phyloP scores from a whole-genome alignment of 1,140 invertebrate genomes.

The Drosophila ficusphila region DNA sequence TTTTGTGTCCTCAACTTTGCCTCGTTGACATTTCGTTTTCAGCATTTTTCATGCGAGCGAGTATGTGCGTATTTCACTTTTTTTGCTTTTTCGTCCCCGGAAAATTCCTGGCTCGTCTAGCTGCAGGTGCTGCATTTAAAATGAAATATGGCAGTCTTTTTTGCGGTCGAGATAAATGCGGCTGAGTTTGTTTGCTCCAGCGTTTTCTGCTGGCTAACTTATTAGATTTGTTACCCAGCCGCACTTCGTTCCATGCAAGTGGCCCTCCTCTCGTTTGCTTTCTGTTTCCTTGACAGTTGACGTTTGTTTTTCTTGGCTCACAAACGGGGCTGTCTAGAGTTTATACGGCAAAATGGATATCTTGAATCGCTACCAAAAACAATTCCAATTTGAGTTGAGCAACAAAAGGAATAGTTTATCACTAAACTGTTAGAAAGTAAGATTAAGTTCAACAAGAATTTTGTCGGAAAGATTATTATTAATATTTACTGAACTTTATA shows the following conservation, averaged over 20 bases:
- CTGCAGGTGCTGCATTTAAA: conserved; percentile 79
- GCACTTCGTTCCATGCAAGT: neutral
- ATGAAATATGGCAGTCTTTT: conserved; percentile 80
- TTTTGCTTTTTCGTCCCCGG: conserved; percentile 3
- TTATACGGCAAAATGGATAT: neutral
- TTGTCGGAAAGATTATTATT: too few species aligned
- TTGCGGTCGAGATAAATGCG: conserved; percentile 73
- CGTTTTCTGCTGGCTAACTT: conserved; percentile 55
- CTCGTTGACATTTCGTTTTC: conserved; percentile 76
- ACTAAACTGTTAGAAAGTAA: too few species aligned
- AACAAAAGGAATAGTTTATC: neutral
- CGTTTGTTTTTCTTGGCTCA: conserved; percentile 1
- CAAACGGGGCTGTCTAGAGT: neutral
- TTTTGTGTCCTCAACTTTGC: conserved; percentile 50
- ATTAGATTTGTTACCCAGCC: conserved; percentile 55
- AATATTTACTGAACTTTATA: too few species aligned
- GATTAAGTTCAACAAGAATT: too few species aligned
- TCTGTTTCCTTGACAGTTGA: conserved; percentile 7
- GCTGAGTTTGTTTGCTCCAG: conserved; percentile 63
- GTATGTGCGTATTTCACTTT: conserved; percentile 24
- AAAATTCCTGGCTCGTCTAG: conserved; percentile 26
- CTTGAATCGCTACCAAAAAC: neutral
- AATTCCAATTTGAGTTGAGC: neutral
- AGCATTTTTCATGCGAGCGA: conserved; percentile 41
- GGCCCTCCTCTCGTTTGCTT: neutral